These are phyloP conservation scores for Rhyzopertha dominica DNA, from an alignment of 1,140 invertebrate species.

Conservation along the genomic window DNA sequence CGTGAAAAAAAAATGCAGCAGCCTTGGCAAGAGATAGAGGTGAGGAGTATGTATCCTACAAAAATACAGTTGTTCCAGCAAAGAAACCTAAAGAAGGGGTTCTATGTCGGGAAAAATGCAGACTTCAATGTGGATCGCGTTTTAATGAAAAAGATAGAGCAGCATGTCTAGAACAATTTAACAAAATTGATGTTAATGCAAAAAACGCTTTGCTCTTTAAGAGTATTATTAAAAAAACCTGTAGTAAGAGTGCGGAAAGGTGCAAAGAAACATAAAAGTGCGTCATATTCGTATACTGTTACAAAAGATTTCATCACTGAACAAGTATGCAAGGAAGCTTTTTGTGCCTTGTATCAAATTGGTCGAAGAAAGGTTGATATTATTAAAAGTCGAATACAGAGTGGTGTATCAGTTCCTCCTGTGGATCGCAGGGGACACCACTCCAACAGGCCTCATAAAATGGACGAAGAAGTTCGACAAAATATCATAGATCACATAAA, in stretches of 20 bases:
- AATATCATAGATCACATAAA: constrained; percentile 11
- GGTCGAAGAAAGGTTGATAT: constrained; percentile 18
- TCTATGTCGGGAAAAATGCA: constrained; percentile 2
- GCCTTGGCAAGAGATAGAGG: no score
- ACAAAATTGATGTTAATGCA: constrained; percentile 19
- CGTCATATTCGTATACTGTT: constrained; percentile 13
- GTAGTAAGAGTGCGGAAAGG: constrained; percentile 13
- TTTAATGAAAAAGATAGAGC: not conserved
- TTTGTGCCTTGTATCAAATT: constrained; percentile 16
- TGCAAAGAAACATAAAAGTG: constrained; percentile 13
- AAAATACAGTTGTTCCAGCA: no score
- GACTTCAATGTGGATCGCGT: constrained; percentile 1
- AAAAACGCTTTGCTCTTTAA: constrained; percentile 21
- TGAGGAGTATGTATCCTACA: no score
- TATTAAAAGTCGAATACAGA: constrained; percentile 11
- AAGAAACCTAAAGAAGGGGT: no score
- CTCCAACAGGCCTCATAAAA: constrained; percentile 13
- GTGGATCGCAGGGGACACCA: constrained; percentile 11
- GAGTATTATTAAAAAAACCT: constrained; percentile 7
- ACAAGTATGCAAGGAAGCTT: constrained; percentile 16
- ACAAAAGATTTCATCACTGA: not conserved
- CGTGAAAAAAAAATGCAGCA: no score
- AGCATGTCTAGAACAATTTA: constrained; percentile 10
- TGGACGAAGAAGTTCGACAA: constrained; percentile 5
- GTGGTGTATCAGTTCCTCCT: no score